Percentiles rank a stretch among this genome's conserved stretches.
phyloP scores from a whole-genome alignment of 1,140 invertebrate species.

The Apolygus lucorum region DNA sequence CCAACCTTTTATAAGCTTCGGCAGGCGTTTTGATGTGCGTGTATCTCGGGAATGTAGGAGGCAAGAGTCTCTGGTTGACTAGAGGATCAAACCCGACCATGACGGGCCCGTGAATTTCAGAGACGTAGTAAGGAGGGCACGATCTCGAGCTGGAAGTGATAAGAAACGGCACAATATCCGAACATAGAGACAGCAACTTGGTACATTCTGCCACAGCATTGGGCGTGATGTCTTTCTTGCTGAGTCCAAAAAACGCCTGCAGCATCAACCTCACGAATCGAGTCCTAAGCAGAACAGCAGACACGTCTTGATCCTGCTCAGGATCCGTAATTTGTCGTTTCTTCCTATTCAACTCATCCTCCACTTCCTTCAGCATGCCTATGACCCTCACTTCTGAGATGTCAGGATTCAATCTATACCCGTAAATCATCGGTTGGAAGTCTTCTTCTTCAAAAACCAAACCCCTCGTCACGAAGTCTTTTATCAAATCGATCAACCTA shows the following conservation, averaged over 20 bases:
- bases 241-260: constrained; percentile 62
- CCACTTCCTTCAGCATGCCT: constrained; percentile 78
- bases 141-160: constrained; percentile 66
- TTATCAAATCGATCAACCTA: constrained; percentile 84
- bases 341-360: constrained; percentile 62
- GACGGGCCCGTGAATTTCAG: constrained; percentile 38
- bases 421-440: constrained; percentile 87
- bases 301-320: constrained; percentile 20
- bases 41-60: constrained; percentile 95
- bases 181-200: constrained; percentile 57
- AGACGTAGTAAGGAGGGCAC: constrained; percentile 41
- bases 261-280: constrained; percentile 79
- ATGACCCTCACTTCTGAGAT: constrained; percentile 72
- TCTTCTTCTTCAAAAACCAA: constrained; percentile 90
- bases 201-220: constrained; percentile 51
- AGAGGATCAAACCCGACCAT: constrained; percentile 88
- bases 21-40: constrained; percentile 79
- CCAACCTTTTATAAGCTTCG: constrained; percentile 77
- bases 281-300: constrained; percentile 60
- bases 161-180: constrained; percentile 70
- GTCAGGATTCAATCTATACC: constrained; percentile 76
- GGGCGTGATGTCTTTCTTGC: constrained; percentile 39
- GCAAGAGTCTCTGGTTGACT: constrained; percentile 86
- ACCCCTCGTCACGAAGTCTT: constrained; percentile 80
- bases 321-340: constrained; percentile 7